Evolutionary conservation across 1,140 invertebrate species (phyloP).

Genomic region (Pinna nobilis): DNA sequence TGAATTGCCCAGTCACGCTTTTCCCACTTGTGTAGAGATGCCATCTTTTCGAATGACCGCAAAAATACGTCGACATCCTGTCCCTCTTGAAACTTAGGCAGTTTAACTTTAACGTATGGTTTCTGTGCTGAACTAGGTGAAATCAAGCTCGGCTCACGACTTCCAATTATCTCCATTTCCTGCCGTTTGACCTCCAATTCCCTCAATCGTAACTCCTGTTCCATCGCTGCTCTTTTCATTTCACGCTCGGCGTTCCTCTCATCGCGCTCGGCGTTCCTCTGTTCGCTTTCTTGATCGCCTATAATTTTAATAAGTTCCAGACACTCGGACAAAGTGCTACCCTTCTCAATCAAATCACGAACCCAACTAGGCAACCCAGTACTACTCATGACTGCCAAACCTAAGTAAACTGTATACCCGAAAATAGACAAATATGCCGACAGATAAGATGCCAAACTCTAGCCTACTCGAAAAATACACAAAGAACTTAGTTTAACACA

Average conservation of each 20-base stretch:
- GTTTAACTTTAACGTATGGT: not conserved
- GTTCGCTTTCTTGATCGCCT: not conserved
- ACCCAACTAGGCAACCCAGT: not conserved
- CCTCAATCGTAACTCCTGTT: not conserved
- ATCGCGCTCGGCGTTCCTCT: not conserved
- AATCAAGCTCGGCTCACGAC: not conserved
- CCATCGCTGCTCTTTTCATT: conserved; percentile 5
- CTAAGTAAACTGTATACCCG: too few relatives aligned
- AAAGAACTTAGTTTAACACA: too few relatives aligned
- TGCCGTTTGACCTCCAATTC: not conserved
- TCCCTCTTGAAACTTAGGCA: conserved; percentile 24
- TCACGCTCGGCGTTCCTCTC: not conserved
- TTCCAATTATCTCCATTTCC: not conserved
- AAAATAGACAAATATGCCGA: too few relatives aligned
- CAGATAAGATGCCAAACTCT: too few relatives aligned
- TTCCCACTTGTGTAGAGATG: conserved; percentile 9
- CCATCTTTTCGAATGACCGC: conserved; percentile 22
- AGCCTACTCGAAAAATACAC: too few relatives aligned
- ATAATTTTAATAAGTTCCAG: not conserved
- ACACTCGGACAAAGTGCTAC: not conserved
- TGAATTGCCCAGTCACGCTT: conserved; percentile 9
- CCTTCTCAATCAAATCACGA: not conserved
- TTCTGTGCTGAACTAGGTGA: too few relatives aligned
- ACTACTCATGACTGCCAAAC: too few relatives aligned
- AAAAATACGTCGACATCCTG: conserved; percentile 22